Evolutionary conservation across 2,797 vertebrate genomes (phyloP).

Genomic region (Crossoptilon crossoptilon): DNA sequence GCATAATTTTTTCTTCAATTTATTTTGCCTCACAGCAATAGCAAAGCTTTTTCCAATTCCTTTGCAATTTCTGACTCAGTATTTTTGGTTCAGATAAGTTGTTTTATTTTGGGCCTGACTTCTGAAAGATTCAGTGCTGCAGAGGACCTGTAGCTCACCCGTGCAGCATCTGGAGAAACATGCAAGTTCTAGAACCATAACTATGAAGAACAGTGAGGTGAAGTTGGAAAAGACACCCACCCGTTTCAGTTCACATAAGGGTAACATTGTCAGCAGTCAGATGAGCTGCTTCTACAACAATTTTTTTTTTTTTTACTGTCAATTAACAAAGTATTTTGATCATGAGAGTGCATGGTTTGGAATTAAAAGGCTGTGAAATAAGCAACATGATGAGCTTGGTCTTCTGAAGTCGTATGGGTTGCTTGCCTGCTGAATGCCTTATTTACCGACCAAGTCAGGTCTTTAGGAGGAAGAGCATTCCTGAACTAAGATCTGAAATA

Average conservation of each 20-base stretch:
- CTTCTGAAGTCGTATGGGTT: background rate
- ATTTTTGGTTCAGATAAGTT: background rate
- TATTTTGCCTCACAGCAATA: background rate
- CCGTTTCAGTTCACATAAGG: background rate
- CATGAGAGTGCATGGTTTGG: background rate
- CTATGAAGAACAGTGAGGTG: background rate
- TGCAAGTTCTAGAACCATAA: background rate
- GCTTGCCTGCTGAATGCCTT: background rate
- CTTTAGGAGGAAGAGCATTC: background rate
- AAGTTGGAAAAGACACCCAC: background rate
- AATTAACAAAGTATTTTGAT: background rate
- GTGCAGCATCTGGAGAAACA: background rate
- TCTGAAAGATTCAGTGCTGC: background rate
- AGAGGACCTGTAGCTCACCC: no score
- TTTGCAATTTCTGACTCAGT: background rate
- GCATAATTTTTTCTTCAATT: background rate
- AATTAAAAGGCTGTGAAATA: background rate
- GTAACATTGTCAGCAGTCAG: background rate
- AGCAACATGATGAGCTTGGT: background rate
- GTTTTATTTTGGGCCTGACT: background rate
- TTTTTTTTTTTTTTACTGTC: background rate
- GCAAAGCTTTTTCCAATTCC: background rate
- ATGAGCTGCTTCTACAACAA: background rate
- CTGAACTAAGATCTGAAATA: background rate
- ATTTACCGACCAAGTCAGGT: background rate